Evolutionary conservation across 2,113 vertebrate genomes (phyloP).

Genomic region (Aldabrachelys gigantea): DNA sequence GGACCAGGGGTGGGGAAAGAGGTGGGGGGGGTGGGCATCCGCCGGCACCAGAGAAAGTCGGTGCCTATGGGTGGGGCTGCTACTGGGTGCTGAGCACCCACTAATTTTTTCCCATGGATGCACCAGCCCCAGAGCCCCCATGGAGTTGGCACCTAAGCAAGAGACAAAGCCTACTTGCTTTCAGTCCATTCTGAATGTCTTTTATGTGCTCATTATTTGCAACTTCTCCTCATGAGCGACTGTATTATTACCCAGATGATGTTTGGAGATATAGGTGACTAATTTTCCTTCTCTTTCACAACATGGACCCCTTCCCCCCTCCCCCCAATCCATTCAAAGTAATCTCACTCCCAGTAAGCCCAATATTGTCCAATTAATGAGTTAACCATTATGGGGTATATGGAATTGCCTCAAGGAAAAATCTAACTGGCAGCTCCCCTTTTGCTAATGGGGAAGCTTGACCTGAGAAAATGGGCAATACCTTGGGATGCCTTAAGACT

Average conservation of each 20-base stretch:
- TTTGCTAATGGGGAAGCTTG: neutral
- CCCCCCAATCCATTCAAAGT: neutral
- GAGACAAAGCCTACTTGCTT: neutral
- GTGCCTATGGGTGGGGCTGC: no score
- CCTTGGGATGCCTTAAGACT: neutral
- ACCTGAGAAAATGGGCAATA: neutral
- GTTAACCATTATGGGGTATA: neutral
- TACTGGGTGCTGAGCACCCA: no score
- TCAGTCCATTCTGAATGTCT: neutral
- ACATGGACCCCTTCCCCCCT: no score
- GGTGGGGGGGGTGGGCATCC: no score
- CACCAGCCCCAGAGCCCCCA: no score
- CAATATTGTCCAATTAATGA: neutral
- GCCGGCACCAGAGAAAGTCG: no score
- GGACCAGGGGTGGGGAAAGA: no score
- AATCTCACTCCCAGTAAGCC: neutral
- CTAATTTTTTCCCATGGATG: no score
- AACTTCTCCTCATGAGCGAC: neutral
- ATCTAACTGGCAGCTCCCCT: neutral
- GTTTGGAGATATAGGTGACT: neutral
- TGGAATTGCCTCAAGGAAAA: neutral
- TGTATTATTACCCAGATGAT: neutral
- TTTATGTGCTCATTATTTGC: neutral
- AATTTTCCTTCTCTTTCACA: neutral
- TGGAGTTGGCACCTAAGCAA: no score